Conservation (phyloP, 2,113 vertebrate species). For the Crotalus tigris region DNA sequence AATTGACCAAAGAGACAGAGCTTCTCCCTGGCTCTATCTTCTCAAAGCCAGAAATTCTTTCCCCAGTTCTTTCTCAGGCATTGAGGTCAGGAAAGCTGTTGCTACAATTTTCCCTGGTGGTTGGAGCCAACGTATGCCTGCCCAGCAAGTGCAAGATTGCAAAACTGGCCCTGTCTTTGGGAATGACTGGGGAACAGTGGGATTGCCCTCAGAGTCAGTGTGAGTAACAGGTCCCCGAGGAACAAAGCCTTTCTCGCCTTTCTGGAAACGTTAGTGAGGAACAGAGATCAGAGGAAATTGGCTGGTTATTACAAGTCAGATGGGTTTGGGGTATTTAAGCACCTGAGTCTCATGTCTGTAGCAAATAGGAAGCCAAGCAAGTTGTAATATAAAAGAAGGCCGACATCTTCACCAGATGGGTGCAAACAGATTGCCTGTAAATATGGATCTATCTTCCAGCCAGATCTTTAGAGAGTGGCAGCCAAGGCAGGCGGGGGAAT, state of each 20-base stretch:
- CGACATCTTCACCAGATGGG: constrained; percentile 26
- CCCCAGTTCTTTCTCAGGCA: not conserved
- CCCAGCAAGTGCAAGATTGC: not conserved
- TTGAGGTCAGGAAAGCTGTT: not conserved
- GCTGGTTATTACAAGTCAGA: constrained; percentile 28
- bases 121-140: not conserved
- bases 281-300: not conserved
- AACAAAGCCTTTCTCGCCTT: not conserved
- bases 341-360: constrained; percentile 27
- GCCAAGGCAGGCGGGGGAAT: constrained; percentile 1
- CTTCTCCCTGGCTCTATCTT: not conserved
- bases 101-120: not conserved
- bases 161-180: not conserved
- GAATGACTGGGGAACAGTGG: not conserved
- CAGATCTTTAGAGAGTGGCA: constrained; percentile 20
- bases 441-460: constrained; percentile 30
- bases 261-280: not conserved
- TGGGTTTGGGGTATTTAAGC: constrained; percentile 24
- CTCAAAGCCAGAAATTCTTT: not conserved
- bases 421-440: constrained; percentile 35
- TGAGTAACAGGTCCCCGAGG: not conserved
- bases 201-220: not conserved
- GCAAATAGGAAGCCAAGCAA: constrained; percentile 10
- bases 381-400: constrained; percentile 14
- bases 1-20: not conserved